These are phyloP conservation scores for Cynodonichthys magdalenae DNA, from an alignment of 2,797 vertebrate species.

Conservation along the genomic window DNA sequence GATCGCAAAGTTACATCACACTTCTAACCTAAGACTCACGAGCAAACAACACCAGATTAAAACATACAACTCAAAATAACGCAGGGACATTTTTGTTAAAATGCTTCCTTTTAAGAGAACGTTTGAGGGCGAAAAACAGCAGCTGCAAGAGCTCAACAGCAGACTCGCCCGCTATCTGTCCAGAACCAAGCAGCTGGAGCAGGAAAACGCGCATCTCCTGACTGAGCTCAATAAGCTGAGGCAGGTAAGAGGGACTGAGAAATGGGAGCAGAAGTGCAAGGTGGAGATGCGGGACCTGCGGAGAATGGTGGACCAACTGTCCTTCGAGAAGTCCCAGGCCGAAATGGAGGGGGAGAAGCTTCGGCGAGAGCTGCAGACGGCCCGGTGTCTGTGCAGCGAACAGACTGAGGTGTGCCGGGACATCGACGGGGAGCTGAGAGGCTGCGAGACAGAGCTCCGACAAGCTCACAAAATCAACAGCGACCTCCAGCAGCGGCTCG, in stretches of 20 bases:
- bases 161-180: conserved; percentile 88
- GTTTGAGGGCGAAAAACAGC: conserved; percentile 86
- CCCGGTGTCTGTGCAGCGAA: conserved; percentile 80
- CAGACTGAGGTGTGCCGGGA: conserved; percentile 78
- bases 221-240: conserved; percentile 81
- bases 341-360: conserved; percentile 89
- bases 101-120: conserved; percentile 86
- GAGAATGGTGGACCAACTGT: conserved; percentile 84
- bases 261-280: conserved; percentile 65
- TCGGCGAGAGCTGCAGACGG: conserved; percentile 82
- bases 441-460: conserved; percentile 81
- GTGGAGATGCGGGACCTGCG: conserved; percentile 85
- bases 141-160: conserved; percentile 90
- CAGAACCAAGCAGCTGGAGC: conserved; percentile 89
- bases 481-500: conserved; percentile 84
- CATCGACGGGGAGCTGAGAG: conserved; percentile 84
- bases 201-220: conserved; percentile 86
- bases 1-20: conserved; percentile 62
- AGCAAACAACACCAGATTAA: conserved; percentile 18
- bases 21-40: conserved; percentile 33
- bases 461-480: conserved; percentile 79
- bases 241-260: conserved; percentile 50
- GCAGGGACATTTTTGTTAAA: conserved; percentile 16
- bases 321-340: conserved; percentile 83
- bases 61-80: not conserved